These are phyloP conservation scores for Lumbricus terrestris DNA, from an alignment of 2,888 invertebrate genomes.

Conservation along the genomic window DNA sequence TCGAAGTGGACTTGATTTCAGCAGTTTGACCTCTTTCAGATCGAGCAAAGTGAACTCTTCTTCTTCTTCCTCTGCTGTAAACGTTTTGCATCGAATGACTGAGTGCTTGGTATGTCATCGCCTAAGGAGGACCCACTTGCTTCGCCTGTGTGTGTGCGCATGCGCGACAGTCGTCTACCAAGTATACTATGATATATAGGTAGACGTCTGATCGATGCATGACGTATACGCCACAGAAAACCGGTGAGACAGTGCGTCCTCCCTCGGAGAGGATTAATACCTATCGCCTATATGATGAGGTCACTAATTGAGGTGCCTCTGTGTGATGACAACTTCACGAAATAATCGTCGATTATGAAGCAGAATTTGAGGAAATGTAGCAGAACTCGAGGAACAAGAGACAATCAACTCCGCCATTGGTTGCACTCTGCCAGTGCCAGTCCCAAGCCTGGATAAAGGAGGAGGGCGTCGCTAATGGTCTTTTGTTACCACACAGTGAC, in stretches of 20 bases:
- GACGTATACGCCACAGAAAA: background rate
- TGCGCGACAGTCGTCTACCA: background rate
- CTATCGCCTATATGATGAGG: background rate
- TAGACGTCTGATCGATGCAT: background rate
- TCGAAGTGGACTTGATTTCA: background rate
- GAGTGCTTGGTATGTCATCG: background rate
- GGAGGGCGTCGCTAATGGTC: too few relatives aligned
- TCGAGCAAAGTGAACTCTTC: background rate
- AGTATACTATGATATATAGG: background rate
- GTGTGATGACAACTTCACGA: background rate
- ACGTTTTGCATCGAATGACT: background rate
- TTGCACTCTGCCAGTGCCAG: too few relatives aligned
- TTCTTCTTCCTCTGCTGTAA: background rate
- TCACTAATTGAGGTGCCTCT: background rate
- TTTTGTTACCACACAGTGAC: too few relatives aligned
- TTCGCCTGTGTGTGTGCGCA: slow-evolving; percentile 11
- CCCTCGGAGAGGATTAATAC: slow-evolving; percentile 4
- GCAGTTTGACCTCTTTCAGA: too few relatives aligned
- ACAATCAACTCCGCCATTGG: too few relatives aligned
- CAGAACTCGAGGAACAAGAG: background rate
- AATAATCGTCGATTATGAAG: background rate
- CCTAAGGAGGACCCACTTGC: slow-evolving; percentile 15
- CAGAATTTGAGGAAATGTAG: background rate
- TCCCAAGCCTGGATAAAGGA: too few relatives aligned
- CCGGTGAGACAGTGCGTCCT: slow-evolving; percentile 14